These are phyloP conservation scores for Phaedon cochleariae DNA, from an alignment of 2,888 invertebrate species.

Conservation along the genomic window DNA sequence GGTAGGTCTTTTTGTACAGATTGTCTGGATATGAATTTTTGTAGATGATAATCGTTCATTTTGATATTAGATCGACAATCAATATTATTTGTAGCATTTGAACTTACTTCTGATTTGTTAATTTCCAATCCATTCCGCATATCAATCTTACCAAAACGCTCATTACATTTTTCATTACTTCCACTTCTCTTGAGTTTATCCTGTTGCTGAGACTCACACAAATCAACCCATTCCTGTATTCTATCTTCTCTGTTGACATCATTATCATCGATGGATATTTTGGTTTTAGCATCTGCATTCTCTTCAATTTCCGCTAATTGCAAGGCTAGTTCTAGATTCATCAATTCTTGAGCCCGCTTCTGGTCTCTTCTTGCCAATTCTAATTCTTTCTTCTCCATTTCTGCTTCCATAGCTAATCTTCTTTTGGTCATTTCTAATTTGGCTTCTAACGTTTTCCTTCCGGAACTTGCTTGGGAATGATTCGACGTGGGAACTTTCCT, in stretches of 20 bases:
- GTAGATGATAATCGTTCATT: not conserved
- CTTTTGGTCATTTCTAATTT: not conserved
- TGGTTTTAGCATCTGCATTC: not conserved
- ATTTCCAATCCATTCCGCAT: not conserved
- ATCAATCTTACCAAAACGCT: not conserved
- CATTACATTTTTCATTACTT: not conserved
- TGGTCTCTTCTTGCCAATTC: not conserved
- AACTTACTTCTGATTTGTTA: not conserved
- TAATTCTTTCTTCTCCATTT: not conserved
- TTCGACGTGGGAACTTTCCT: not conserved
- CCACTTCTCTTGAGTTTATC: not conserved
- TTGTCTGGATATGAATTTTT: slow-evolving; percentile 1
- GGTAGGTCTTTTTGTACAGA: not conserved
- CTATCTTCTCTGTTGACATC: not conserved
- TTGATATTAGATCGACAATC: not conserved
- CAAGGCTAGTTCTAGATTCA: not conserved
- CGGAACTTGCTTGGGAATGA: not conserved
- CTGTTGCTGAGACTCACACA: not conserved
- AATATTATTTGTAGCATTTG: too few relatives aligned
- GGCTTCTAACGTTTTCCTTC: not conserved
- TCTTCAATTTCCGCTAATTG: not conserved
- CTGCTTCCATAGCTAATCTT: not conserved
- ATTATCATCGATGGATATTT: not conserved
- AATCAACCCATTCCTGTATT: not conserved
- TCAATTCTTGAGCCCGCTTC: not conserved